phyloP scores from a whole-genome alignment of 2,113 vertebrate genomes.

The Pseudorectes ferrugineus region DNA sequence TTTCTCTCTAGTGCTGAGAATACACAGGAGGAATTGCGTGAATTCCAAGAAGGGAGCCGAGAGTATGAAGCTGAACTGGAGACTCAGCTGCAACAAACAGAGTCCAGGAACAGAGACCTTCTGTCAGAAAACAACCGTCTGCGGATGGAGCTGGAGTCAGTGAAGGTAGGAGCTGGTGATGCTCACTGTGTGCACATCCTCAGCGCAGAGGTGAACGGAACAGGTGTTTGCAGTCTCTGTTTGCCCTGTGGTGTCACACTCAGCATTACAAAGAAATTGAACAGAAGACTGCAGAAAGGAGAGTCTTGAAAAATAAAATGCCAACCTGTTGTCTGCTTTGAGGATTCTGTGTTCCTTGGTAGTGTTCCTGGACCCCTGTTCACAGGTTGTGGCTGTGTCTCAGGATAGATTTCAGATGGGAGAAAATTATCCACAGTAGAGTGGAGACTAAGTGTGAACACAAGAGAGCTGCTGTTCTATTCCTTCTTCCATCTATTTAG shows the following conservation, averaged over 20 bases:
- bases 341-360: not conserved
- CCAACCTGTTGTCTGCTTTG: not conserved
- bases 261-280: not conserved
- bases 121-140: slow-evolving; percentile 85
- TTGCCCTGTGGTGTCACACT: not conserved
- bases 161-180: slow-evolving; percentile 77
- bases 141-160: slow-evolving; percentile 83
- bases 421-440: not conserved
- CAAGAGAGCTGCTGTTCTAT: not conserved
- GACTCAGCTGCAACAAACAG: slow-evolving; percentile 87
- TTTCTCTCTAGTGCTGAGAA: slow-evolving; percentile 78
- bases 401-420: not conserved
- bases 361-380: not conserved
- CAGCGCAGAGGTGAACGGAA: not conserved
- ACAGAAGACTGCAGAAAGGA: not conserved
- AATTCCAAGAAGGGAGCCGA: slow-evolving; percentile 95
- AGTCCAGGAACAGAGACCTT: slow-evolving; percentile 89
- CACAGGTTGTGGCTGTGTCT: not conserved
- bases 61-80: slow-evolving; percentile 97
- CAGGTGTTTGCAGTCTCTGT: not conserved
- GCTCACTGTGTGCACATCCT: accelerated
- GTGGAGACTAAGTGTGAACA: not conserved
- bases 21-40: slow-evolving; percentile 86
- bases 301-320: not conserved
- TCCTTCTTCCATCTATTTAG: not conserved